Conservation (phyloP, 2,888 invertebrate species). For the Leucozona laternaria region DNA sequence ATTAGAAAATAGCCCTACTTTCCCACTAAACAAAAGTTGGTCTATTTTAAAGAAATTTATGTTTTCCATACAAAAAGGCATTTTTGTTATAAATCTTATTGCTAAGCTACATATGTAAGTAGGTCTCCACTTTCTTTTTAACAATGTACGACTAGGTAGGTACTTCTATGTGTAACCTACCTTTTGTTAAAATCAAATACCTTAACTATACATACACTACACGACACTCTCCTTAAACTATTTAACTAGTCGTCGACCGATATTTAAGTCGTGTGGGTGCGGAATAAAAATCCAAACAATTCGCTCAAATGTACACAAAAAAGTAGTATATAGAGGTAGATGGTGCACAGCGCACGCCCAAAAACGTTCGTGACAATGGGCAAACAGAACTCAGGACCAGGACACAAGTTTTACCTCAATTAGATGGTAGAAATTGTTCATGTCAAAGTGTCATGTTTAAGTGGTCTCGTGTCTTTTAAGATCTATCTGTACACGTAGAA, state of each 20-base stretch:
- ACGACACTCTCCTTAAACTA: conserved; percentile 35
- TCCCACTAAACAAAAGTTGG: neutral
- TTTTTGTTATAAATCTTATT: neutral
- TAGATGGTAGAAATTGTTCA: conserved; percentile 68
- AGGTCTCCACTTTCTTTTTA: conserved; percentile 39
- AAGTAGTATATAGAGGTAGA: neutral
- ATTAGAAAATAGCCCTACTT: neutral
- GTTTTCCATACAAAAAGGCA: neutral
- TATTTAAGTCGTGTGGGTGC: conserved; percentile 38
- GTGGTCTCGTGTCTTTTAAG: conserved; percentile 58
- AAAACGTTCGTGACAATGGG: conserved; percentile 39
- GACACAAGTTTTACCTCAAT: conserved; percentile 62
- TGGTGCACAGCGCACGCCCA: conserved; percentile 5
- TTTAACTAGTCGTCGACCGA: conserved; percentile 41
- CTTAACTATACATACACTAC: neutral
- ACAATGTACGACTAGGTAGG: neutral
- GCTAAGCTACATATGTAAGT: neutral
- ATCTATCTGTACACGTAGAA: conserved; percentile 22
- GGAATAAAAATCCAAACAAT: conserved; percentile 51
- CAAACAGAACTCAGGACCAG: conserved; percentile 33
- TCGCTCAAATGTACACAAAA: conserved; percentile 52
- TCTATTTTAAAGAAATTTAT: neutral
- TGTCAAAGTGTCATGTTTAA: conserved; percentile 70
- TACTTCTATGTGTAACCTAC: neutral
- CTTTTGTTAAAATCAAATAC: conserved; percentile 21